These are phyloP conservation scores for Todus mexicanus DNA, from an alignment of 2,797 vertebrate species.

Conservation along the genomic window DNA sequence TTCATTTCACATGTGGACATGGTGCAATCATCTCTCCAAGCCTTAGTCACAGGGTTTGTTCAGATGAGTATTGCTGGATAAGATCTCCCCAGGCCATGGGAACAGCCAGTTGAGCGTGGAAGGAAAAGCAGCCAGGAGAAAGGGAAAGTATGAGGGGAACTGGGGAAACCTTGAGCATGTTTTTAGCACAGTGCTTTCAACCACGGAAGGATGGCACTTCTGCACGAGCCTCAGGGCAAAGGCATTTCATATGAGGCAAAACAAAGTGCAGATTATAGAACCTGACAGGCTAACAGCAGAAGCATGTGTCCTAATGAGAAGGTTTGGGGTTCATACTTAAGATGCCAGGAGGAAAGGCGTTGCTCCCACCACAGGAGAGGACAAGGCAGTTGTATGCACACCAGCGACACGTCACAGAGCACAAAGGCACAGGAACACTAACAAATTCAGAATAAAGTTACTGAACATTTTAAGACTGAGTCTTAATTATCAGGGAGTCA, in stretches of 20 bases:
- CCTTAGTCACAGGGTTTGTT: not conserved
- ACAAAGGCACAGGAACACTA: not conserved
- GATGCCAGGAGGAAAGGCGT: not conserved
- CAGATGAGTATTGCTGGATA: too few relatives aligned
- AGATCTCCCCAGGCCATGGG: not conserved
- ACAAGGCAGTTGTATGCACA: not conserved
- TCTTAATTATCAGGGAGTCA: not conserved
- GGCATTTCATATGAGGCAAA: not conserved
- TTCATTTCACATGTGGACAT: not conserved
- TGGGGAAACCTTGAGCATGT: not conserved
- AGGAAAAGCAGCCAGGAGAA: not conserved
- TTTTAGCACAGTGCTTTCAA: not conserved
- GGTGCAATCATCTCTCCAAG: not conserved
- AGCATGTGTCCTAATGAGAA: not conserved
- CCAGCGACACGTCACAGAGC: not conserved
- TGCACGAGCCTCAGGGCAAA: not conserved
- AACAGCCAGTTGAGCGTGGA: not conserved
- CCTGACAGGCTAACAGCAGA: not conserved
- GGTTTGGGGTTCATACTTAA: too few relatives aligned
- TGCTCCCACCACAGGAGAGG: not conserved
- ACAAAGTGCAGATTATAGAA: not conserved
- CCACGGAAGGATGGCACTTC: not conserved
- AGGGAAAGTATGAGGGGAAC: fast-evolving
- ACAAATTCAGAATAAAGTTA: not conserved
- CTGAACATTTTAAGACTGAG: not conserved